These are phyloP conservation scores for Acarapis woodi DNA, from an alignment of 1,140 invertebrate genomes.

Conservation along the genomic window DNA sequence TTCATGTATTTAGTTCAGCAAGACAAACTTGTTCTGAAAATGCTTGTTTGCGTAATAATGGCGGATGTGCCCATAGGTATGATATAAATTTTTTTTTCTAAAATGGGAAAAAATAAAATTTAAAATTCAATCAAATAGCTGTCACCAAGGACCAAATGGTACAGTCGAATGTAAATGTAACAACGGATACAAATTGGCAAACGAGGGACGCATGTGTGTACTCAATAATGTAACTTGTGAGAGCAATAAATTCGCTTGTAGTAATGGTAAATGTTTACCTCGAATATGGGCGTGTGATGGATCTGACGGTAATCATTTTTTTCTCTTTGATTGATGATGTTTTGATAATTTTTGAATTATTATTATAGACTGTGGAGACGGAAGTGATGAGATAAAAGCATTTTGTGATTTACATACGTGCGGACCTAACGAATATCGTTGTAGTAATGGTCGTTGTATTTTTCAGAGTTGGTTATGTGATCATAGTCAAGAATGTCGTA, in stretches of 20 bases:
- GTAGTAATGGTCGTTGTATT: conserved; percentile 74
- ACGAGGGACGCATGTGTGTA: conserved; percentile 69
- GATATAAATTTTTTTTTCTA: no score
- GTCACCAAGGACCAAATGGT: conserved; percentile 54
- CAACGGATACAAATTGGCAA: conserved; percentile 53
- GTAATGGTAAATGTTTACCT: conserved; percentile 70
- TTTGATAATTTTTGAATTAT: background rate
- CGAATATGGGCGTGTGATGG: conserved; percentile 87
- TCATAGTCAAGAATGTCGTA: conserved; percentile 83
- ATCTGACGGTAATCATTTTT: conserved; percentile 67
- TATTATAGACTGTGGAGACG: conserved; percentile 38
- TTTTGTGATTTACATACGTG: conserved; percentile 58
- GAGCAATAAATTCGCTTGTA: conserved; percentile 58
- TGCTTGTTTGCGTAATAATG: conserved; percentile 68
- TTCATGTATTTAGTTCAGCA: conserved; percentile 51
- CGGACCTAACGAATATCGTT: conserved; percentile 66
- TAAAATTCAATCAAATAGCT: conserved; percentile 44
- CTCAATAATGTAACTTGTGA: conserved; percentile 62
- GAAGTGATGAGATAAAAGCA: conserved; percentile 14
- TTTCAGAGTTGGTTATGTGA: conserved; percentile 83
- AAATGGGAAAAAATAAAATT: no score
- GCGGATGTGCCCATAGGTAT: conserved; percentile 67
- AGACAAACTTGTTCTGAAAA: conserved; percentile 48
- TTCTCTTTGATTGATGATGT: conserved; percentile 36
- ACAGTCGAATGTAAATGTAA: conserved; percentile 57